These are phyloP conservation scores for Drosophila putrida DNA, from an alignment of 2,888 invertebrate species.

Conservation along the genomic window DNA sequence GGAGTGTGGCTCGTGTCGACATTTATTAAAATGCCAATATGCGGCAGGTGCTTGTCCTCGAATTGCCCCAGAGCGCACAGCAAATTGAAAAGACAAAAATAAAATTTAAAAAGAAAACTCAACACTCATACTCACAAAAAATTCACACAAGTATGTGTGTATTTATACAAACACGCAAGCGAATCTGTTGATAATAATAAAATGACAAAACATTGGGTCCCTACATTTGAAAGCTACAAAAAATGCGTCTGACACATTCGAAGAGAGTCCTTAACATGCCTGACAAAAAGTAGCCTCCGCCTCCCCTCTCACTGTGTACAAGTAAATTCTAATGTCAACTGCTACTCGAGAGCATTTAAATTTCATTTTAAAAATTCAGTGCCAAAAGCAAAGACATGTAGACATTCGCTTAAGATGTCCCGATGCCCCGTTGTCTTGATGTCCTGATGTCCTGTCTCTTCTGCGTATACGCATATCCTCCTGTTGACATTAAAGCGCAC, in stretches of 20 bases:
- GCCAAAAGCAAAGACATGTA: conserved; percentile 70
- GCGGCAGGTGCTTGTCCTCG: conserved; percentile 33
- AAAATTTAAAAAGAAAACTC: conserved; percentile 26
- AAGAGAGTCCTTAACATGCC: conserved; percentile 37
- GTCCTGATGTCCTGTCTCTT: conserved; percentile 17
- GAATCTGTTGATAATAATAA: conserved; percentile 60
- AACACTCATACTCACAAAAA: neutral
- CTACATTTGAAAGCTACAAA: conserved; percentile 28
- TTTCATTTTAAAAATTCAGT: conserved; percentile 70
- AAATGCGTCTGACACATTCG: conserved; percentile 70
- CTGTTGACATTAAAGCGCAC: conserved; percentile 52
- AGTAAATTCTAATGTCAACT: conserved; percentile 76
- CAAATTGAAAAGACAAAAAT: conserved; percentile 44
- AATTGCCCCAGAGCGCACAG: conserved; percentile 29
- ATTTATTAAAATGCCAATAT: conserved; percentile 78
- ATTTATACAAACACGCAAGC: conserved; percentile 39
- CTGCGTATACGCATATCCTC: conserved; percentile 1
- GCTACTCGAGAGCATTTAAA: conserved; percentile 73
- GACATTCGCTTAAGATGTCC: neutral
- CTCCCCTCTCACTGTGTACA: neutral
- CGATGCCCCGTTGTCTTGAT: conserved; percentile 13
- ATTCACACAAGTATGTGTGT: conserved; percentile 4
- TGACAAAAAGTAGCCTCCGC: neutral
- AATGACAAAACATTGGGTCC: conserved; percentile 64
- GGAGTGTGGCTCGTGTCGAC: conserved; percentile 54